Base-by-base conservation (phyloP, 2,113 vertebrate species). In the Cryptomyrus ogoouensis region DNA sequence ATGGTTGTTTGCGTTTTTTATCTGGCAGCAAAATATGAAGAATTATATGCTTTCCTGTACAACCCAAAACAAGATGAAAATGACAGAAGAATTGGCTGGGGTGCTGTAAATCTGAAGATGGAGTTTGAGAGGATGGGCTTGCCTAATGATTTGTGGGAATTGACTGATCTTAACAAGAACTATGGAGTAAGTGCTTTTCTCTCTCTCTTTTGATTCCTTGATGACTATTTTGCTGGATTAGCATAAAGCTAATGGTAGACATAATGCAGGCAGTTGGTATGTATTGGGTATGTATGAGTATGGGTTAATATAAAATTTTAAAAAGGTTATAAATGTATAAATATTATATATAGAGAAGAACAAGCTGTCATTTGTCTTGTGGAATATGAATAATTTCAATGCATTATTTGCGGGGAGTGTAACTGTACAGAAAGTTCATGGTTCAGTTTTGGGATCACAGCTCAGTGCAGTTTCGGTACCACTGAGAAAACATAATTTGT, bases 41-140 rank as follows among this genome's bases (percentile, higher is more conserved):
- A 97, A 44, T 95, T 97, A 84, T 97, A 96, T 92, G 96, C 96
- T 44, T 97, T 97, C 90, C 94, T 95, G 35, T 97, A 96, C 89
- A 97, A 96, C 62, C 96, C 95, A 1, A 95, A 96, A 85, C 93
- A 92, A 90, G 94, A 95, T n/a, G 96, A 95, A 90, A 95, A 95
- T 21, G 95, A 74, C 88, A 94, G 96, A 53, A 93, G 94, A n/a
- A 90, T 91, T 49, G 96, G 96, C 0, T 97, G 96, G 96, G 95
- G 94, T 21, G 15, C 95, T 88, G 94, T 97, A 89, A 94, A 95
- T 90, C 62, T 96, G 86, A 92, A 90, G 39, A 92, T 95, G 24
- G 96, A 97, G 88, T 97, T 96, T 89, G 94, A 91, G 44, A 94
- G 94, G 31, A 96, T 97, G 96, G 95, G 97, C 27, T 93, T 97